Conservation (phyloP, 2,888 invertebrate species). For the Dendrolimus houi region DNA sequence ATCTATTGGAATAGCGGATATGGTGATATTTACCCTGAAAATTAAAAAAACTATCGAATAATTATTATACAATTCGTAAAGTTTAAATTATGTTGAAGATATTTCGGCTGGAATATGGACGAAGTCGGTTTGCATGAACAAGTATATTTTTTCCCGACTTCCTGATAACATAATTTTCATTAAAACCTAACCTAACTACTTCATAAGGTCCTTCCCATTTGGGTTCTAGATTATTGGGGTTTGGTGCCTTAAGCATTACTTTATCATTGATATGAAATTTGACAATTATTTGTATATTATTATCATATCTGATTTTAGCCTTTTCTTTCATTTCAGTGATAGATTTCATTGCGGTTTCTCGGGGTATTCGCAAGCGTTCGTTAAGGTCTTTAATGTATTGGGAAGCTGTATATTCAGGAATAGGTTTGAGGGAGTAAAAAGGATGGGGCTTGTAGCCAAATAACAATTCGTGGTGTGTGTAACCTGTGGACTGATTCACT, state of each 20-base stretch:
- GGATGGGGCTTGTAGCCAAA: constrained; percentile 27
- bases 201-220: constrained; percentile 28
- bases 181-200: constrained; percentile 20
- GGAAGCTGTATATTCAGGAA: constrained; percentile 17
- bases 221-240: constrained; percentile 24
- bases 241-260: constrained; percentile 21
- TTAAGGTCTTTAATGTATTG: constrained; percentile 26
- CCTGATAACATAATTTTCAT: constrained; percentile 18
- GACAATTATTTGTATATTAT: constrained; percentile 18
- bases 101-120: constrained; percentile 8
- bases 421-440: constrained; percentile 19
- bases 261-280: constrained; percentile 16
- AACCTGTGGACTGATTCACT: constrained; percentile 22
- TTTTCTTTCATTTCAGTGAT: constrained; percentile 24
- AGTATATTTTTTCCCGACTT: constrained; percentile 13
- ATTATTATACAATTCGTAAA: constrained; percentile 5
- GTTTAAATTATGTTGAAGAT: constrained; percentile 1
- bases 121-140: constrained; percentile 18
- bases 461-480: constrained; percentile 23
- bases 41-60: constrained; percentile 6
- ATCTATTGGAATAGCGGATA: constrained; percentile 1
- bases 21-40: constrained; percentile 10
- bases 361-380: constrained; percentile 19
- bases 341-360: constrained; percentile 19
- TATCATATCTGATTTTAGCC: constrained; percentile 25